Evolutionary conservation across 92 coral and sea anemone species (phyloP), one percentile per base, ranked within the genome.

Genomic region (Pocillopora meandrina): DNA sequence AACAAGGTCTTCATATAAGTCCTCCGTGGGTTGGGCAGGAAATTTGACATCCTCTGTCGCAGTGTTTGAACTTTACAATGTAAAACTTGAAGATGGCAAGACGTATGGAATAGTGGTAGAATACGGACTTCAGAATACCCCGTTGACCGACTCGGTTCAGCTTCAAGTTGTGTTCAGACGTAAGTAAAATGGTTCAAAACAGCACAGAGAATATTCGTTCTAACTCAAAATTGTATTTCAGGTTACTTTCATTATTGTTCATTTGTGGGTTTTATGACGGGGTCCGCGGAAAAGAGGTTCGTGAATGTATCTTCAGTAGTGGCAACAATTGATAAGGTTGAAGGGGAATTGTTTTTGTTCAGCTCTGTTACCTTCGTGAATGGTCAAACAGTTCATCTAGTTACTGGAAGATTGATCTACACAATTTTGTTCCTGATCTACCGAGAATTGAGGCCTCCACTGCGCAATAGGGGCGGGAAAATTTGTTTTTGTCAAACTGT

Each of bases 11-110:
- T 78, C 71, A 1, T 71, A 71, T 57, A 78, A 82, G 20, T 21
- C 70, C 14, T 42, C 36, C 6, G 61, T 82, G 16, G n/a, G 79
- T 47, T 84, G 87, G 87, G 81, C 81, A 17, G 87, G 87, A 55
- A 84, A 84, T 19, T 56, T 84, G 65, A 62, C 87, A 23, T 8
- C 66, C 56, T 73, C 63, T 7, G 21, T 62, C 5, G 87, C 87
- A 49, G 74, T 72, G 73, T 84, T 84, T 56, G 74, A 65, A 49
- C 59, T 84, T 59, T 19, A 84, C 34, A 49, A 64, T 19, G 87
- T 84, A 11, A 49, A 64, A 31, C 80, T 62, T 13, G 34, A n/a
- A 14, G 74, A 74, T 33, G 65, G 57, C 11, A 72, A 64, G 1
- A n/a, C 2, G 61, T 84, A 49, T 65, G 87, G 81, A 16, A 62